Conservation (phyloP, 1,140 invertebrate species). For the Zaprionus davidi region DNA sequence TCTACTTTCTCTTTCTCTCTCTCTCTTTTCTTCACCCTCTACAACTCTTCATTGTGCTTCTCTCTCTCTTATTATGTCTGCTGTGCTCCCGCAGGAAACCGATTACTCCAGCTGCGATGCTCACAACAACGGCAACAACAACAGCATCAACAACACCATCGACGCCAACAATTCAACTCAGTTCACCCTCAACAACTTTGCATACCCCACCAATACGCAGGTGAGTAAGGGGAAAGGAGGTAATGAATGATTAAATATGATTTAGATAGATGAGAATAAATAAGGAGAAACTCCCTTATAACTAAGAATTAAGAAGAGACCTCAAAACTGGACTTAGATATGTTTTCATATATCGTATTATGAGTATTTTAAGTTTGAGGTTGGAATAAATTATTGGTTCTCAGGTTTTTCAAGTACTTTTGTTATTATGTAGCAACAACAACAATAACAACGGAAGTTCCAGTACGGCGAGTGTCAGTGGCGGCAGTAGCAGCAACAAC, state of each 20-base stretch:
- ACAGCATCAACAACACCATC: conserved; percentile 58
- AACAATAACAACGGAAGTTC: conserved; percentile 84
- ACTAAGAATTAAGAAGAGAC: background rate
- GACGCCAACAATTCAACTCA: conserved; percentile 55
- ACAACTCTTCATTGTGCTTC: background rate
- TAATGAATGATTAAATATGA: background rate
- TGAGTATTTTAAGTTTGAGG: background rate
- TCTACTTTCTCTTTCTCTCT: conserved; percentile 7
- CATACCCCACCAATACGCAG: conserved; percentile 79
- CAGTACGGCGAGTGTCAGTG: conserved; percentile 38
- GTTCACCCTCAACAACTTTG: conserved; percentile 67
- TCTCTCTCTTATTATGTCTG: conserved; percentile 7
- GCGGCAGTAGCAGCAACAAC: conserved; percentile 59
- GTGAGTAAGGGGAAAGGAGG: conserved; percentile 44
- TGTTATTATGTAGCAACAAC: conserved; percentile 49
- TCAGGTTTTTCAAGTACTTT: background rate
- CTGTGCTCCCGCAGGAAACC: conserved; percentile 59
- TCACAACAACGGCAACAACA: conserved; percentile 55
- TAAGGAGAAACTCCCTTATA: too few species aligned
- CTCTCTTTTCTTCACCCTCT: background rate
- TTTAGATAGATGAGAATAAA: too few species aligned
- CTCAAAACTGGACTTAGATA: background rate
- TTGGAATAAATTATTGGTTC: background rate
- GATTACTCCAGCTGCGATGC: conserved; percentile 56
- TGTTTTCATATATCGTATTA: background rate